These are phyloP conservation scores for Notolabrus celidotus DNA, from an alignment of 2,797 vertebrate genomes.

Conservation along the genomic window DNA sequence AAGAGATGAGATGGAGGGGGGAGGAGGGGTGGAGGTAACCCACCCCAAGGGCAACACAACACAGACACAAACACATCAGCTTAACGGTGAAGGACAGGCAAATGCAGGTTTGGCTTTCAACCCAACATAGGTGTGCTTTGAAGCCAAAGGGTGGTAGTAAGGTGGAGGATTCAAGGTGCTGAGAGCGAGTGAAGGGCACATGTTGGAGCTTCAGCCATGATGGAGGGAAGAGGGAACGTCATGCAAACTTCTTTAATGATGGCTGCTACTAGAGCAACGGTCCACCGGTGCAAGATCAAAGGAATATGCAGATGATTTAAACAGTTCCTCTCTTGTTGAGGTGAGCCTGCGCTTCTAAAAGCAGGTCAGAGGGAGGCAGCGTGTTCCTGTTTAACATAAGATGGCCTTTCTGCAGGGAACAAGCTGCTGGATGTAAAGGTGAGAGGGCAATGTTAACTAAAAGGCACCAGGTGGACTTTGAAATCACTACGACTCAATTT, in stretches of 20 bases:
- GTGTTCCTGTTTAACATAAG: slow-evolving; percentile 27
- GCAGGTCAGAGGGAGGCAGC: slow-evolving; percentile 63
- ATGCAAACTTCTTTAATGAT: slow-evolving; percentile 71
- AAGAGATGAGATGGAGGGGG: slow-evolving; percentile 56
- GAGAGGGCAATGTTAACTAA: slow-evolving; percentile 7
- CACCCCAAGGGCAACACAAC: slow-evolving; percentile 74
- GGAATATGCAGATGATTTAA: slow-evolving; percentile 71
- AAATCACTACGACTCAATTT: no score
- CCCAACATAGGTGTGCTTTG: slow-evolving; percentile 52
- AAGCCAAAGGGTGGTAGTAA: slow-evolving; percentile 44
- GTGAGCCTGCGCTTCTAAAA: slow-evolving; percentile 61
- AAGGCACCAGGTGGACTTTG: neutral
- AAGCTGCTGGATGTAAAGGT: slow-evolving; percentile 23
- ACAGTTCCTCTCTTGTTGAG: slow-evolving; percentile 55
- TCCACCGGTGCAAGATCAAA: slow-evolving; percentile 68
- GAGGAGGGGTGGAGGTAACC: slow-evolving; percentile 55
- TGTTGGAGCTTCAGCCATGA: slow-evolving; percentile 25
- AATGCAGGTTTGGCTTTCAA: slow-evolving; percentile 62
- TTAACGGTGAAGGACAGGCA: slow-evolving; percentile 68
- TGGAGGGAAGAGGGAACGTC: slow-evolving; percentile 26
- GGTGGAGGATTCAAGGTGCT: slow-evolving; percentile 31
- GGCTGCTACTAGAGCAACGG: slow-evolving; percentile 45
- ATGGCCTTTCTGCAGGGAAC: slow-evolving; percentile 25
- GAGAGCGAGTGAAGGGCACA: slow-evolving; percentile 24
- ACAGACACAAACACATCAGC: slow-evolving; percentile 63